Base-by-base conservation (phyloP, 2,113 vertebrate genomes). In the Lagopus leucura region DNA sequence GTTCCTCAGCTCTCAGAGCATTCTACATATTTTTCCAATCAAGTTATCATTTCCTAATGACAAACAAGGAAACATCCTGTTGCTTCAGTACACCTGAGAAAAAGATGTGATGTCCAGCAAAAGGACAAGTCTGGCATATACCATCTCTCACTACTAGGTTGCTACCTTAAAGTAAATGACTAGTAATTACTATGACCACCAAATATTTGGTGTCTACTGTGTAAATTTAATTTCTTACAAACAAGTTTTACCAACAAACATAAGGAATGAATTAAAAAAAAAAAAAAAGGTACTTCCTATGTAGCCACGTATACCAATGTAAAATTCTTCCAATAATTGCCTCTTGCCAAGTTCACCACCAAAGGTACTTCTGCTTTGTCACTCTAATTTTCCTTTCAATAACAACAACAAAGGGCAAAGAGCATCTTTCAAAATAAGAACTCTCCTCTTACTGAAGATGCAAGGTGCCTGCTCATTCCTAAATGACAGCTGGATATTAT, bases 271-370 rank as follows among this genome's bases (percentile, higher is more conserved):
- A 76, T 57, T 45, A 45, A 54, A 75, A 30, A 45, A 54, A 40
- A 75, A 17, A 61, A 40, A 75, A 17, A 61, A 21, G 36, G 25
- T 6, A 28, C 38, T 69, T 50, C 52, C 54, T 75, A 43, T 28
- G 30, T 64, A 71, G 28, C 20, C 34, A 63, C 0, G 0, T 25
- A 10, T 25, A 64, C 45, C 0, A 52, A 21, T 76, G 40, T 58
- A 24, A 61, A 5, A 1, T 19, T 73, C 27, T 1, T 34, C 67
- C 30, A 61, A 5, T 52, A 77, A 52, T 17, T 47, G 38, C 40
- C 55, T 43, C 11, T 36, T 8, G 12, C 21, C 11, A 69, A n/a
- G n/a, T 28, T 45, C 40, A 74, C 21, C 1, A 0, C 14, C 36
- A 63, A 80, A 75, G 34, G 32, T 63, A 54, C 20, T 74, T 63